phyloP scores from a whole-genome alignment of 1,140 invertebrate species.

The Cydia amplana region DNA sequence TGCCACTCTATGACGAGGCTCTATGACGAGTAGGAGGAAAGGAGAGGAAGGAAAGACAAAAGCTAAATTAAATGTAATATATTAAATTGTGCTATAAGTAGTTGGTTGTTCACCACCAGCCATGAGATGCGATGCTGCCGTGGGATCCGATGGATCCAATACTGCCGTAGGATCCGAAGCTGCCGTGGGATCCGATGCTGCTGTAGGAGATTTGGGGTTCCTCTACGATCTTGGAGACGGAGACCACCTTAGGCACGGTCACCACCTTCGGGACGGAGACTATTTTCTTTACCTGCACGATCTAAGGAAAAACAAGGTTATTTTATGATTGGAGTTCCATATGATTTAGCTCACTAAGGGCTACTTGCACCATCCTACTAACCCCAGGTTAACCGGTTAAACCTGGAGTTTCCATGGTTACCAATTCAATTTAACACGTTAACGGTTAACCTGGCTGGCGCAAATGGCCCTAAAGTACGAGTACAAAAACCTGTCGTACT shows the following conservation, averaged over 20 bases:
- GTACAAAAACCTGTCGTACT: too few species aligned
- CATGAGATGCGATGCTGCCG: slow-evolving; percentile 27
- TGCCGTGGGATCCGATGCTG: neutral
- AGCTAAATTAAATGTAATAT: slow-evolving; percentile 35
- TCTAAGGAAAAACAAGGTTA: slow-evolving; percentile 39
- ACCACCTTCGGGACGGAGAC: slow-evolving; percentile 57
- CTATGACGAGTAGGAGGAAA: neutral
- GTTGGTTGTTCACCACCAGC: slow-evolving; percentile 37
- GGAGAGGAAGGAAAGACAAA: slow-evolving; percentile 17
- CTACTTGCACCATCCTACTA: too few species aligned
- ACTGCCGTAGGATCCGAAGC: slow-evolving; percentile 16
- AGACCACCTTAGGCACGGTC: slow-evolving; percentile 50
- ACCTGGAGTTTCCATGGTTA: too few species aligned
- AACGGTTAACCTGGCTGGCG: too few species aligned
- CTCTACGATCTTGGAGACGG: slow-evolving; percentile 49
- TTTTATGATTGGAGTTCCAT: neutral
- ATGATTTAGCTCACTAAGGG: too few species aligned
- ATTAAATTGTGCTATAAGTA: slow-evolving; percentile 41
- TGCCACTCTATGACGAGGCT: too few species aligned
- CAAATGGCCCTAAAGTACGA: too few species aligned
- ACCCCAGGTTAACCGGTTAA: too few species aligned
- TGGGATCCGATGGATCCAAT: neutral
- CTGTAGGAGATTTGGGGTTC: slow-evolving; percentile 32
- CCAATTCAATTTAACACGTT: too few species aligned
- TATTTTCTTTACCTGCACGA: slow-evolving; percentile 55